Percentiles rank a stretch among this genome's conserved stretches.
phyloP scores from a whole-genome alignment of 2,797 vertebrate genomes.

The Tenualosa ilisha region DNA sequence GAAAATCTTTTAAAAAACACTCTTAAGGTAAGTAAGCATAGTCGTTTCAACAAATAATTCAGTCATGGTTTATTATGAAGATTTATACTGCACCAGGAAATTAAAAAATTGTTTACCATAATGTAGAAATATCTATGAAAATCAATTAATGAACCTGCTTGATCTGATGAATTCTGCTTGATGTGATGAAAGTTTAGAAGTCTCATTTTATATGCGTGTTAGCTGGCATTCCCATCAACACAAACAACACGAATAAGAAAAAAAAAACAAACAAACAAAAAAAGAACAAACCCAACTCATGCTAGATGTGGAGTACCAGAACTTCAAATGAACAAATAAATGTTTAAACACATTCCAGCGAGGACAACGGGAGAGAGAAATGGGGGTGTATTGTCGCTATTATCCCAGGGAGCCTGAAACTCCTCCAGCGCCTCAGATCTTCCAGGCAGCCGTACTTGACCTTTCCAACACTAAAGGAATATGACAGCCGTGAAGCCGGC shows the following conservation, averaged over 20 bases:
- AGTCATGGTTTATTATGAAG: too few relatives aligned
- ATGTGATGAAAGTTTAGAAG: background rate
- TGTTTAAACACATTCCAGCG: conserved; percentile 71
- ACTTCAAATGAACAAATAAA: conserved; percentile 36
- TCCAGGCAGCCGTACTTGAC: conserved; percentile 79
- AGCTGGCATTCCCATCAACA: background rate
- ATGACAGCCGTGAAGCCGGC: conserved; percentile 80
- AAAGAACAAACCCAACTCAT: background rate
- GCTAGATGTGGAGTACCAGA: conserved; percentile 25
- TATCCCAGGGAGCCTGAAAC: conserved; percentile 55
- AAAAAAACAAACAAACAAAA: background rate
- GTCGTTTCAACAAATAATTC: too few relatives aligned
- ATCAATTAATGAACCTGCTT: background rate
- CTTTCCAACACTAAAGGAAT: conserved; percentile 81
- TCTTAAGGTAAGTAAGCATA: too few relatives aligned
- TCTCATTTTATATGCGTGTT: background rate
- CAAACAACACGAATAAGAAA: background rate
- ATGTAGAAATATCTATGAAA: background rate
- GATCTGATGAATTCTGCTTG: background rate
- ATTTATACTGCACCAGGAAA: background rate
- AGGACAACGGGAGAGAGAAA: conserved; percentile 50
- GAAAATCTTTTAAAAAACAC: too few relatives aligned
- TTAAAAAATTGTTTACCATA: background rate
- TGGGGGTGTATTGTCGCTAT: conserved; percentile 40
- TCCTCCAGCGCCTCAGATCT: conserved; percentile 74